Percentiles rank a stretch among this genome's conserved stretches.
phyloP scores from a whole-genome alignment of 2,888 invertebrate species.

The Cheilosia impressa region DNA sequence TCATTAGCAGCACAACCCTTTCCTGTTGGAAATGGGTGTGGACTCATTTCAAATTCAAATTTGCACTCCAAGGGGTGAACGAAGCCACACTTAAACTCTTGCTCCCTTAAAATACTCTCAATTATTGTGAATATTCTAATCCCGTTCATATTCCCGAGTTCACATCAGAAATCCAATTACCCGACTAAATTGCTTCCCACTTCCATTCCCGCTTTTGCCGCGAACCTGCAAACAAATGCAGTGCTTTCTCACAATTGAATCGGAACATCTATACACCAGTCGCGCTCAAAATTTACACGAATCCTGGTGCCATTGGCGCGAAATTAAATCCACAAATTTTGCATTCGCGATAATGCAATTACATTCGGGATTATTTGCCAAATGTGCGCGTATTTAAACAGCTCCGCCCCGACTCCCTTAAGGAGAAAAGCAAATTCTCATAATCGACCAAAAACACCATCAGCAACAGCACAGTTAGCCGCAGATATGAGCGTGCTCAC shows the following conservation, averaged over 20 bases:
- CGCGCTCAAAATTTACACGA: neutral
- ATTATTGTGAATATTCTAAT: neutral
- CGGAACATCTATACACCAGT: neutral
- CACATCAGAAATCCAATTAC: neutral
- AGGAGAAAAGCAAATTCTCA: conserved; percentile 7
- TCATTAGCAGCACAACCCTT: too few species aligned
- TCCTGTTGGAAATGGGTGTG: too few species aligned
- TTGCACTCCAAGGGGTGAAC: too few species aligned
- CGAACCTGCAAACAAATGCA: conserved; percentile 2
- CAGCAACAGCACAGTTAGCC: conserved; percentile 10
- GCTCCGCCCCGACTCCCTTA: neutral
- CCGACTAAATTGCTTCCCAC: neutral
- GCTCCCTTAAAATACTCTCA: too few species aligned
- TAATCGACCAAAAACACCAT: conserved; percentile 20
- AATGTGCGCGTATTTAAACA: conserved; percentile 32
- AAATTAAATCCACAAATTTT: conserved; percentile 9
- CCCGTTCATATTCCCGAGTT: neutral
- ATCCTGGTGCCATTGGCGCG: conserved; percentile 6
- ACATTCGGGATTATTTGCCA: conserved; percentile 55
- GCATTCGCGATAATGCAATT: conserved; percentile 57
- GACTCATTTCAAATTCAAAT: too few species aligned
- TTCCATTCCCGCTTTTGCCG: neutral
- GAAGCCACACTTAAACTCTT: too few species aligned
- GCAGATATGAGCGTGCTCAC: conserved; percentile 7
- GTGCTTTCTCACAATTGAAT: conserved; percentile 1